Evolutionary conservation across 1,140 invertebrate genomes (phyloP), one percentile per base, ranked within the genome.

Genomic region (Homarus americanus): DNA sequence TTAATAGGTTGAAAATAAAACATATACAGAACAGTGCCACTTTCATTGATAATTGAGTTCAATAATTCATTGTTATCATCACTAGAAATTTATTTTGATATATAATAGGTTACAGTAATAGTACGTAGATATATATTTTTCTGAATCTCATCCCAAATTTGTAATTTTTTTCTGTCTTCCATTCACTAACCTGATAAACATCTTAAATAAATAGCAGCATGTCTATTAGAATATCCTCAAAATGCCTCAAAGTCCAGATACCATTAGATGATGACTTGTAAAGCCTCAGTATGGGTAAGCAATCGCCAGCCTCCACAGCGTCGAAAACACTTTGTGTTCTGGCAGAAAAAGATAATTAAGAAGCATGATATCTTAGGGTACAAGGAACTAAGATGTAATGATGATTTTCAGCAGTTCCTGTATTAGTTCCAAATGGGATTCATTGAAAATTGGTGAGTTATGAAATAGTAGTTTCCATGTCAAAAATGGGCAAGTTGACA

Each of bases 121-220:
- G n/a, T n/a, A n/a, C n/a, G n/a, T n/a, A n/a, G n/a, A n/a, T n/a
- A n/a, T n/a, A n/a, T n/a, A n/a, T n/a, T n/a, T n/a, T n/a, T n/a
- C n/a, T n/a, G n/a, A n/a, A n/a, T n/a, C n/a, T n/a, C n/a, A n/a
- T n/a, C n/a, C n/a, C n/a, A n/a, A n/a, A n/a, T n/a, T n/a, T n/a
- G n/a, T n/a, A n/a, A 32, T 69, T 69, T 69, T 69, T n/a, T 28
- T 69, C 12, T 24, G 24, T 28, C 38, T 44, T 20, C 78, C 41
- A 80, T 80, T 80, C 41, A 80, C 78, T 44, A 49, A 80, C 78
- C 24, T 80, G 78, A 53, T 53, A 44, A 80, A 78, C 9, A 20
- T 78, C 41, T 36, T 28, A 80, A 28, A 10, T 28, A 15, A 10
- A 49, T 80, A 80, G 17, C 41, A 49, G 78, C 78, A 80, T 80